Percentiles rank a stretch among this genome's conserved stretches.
phyloP scores from a whole-genome alignment of 2,888 invertebrate genomes.

The Campoplex capitator region DNA sequence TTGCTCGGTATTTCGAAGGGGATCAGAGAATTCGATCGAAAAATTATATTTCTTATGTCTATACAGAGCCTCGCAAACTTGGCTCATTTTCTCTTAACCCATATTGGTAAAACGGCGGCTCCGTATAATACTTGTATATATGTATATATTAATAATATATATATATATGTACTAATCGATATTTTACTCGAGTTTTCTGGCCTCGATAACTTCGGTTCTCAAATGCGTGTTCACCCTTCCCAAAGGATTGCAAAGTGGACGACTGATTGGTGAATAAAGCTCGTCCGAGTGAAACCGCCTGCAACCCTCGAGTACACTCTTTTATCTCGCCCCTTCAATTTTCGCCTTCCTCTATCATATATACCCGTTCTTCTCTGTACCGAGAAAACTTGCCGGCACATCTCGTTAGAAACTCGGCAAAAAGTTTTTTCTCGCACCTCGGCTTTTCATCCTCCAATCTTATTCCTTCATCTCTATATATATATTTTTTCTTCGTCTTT shows the following conservation, averaged over 20 bases:
- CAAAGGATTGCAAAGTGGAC: constrained; percentile 58
- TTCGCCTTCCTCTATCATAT: constrained; percentile 6
- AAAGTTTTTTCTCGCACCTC: constrained; percentile 71
- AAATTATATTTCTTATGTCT: constrained; percentile 35
- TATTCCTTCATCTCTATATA: constrained; percentile 50
- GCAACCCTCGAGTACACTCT: constrained; percentile 37
- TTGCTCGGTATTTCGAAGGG: constrained; percentile 15
- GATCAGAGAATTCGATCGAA: constrained; percentile 22
- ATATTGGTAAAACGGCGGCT: not conserved
- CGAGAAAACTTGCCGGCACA: constrained; percentile 64
- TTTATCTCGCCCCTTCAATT: constrained; percentile 47
- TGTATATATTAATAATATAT: not conserved
- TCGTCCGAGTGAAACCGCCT: constrained; percentile 53
- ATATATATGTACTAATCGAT: constrained; percentile 31
- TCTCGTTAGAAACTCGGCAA: constrained; percentile 78
- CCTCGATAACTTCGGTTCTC: constrained; percentile 45
- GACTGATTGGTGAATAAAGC: constrained; percentile 65
- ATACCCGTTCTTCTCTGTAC: constrained; percentile 31
- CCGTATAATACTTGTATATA: not conserved
- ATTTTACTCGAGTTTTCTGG: constrained; percentile 49
- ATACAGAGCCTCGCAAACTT: not conserved
- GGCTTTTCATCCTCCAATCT: constrained; percentile 56
- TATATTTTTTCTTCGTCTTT: constrained; percentile 46
- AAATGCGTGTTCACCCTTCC: constrained; percentile 51
- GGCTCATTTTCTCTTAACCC: constrained; percentile 16